A percentile compares a stretch with the other conserved stretches of the same genome.
Conservation (phyloP, 2,888 invertebrate genomes). For the Arrhopalites spinosus region DNA sequence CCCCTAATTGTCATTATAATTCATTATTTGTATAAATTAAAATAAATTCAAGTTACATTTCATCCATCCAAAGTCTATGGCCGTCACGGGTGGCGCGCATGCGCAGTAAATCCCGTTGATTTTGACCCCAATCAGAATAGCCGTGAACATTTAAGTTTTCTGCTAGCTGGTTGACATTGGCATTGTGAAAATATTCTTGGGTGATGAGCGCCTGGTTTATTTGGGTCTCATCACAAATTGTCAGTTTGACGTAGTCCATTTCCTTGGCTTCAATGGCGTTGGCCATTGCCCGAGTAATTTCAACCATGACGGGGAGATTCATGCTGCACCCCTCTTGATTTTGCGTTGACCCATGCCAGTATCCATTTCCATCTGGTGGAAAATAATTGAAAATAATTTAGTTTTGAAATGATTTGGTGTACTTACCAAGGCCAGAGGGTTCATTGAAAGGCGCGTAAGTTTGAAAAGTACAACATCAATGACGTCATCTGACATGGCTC, state of each 20-base stretch:
- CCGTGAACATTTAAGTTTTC: slow-evolving; percentile 53
- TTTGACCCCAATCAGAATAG: slow-evolving; percentile 47
- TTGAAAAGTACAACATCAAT: slow-evolving; percentile 48
- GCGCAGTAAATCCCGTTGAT: slow-evolving; percentile 44
- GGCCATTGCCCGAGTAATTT: slow-evolving; percentile 40
- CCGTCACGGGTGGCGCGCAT: slow-evolving; percentile 39
- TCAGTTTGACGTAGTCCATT: slow-evolving; percentile 40
- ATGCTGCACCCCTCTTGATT: slow-evolving; percentile 54
- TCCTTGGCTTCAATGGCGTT: slow-evolving; percentile 23
- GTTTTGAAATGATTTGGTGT: not conserved
- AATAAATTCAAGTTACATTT: slow-evolving; percentile 46
- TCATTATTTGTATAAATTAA: not conserved
- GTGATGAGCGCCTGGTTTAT: slow-evolving; percentile 45
- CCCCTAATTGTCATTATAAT: slow-evolving; percentile 49
- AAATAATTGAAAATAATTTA: not conserved
- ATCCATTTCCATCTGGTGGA: slow-evolving; percentile 37
- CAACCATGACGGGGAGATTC: slow-evolving; percentile 41
- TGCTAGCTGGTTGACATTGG: slow-evolving; percentile 39
- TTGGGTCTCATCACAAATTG: slow-evolving; percentile 54
- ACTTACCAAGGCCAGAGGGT: slow-evolving; percentile 42
- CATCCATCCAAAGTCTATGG: slow-evolving; percentile 55
- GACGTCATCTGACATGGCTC: slow-evolving; percentile 48
- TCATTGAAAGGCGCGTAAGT: slow-evolving; percentile 54
- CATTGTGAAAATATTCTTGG: slow-evolving; percentile 45
- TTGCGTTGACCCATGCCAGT: slow-evolving; percentile 41